Evolutionary conservation across 2,113 vertebrate genomes (phyloP), one percentile per base, ranked within the genome.

Genomic region (Charadrius vociferus): DNA sequence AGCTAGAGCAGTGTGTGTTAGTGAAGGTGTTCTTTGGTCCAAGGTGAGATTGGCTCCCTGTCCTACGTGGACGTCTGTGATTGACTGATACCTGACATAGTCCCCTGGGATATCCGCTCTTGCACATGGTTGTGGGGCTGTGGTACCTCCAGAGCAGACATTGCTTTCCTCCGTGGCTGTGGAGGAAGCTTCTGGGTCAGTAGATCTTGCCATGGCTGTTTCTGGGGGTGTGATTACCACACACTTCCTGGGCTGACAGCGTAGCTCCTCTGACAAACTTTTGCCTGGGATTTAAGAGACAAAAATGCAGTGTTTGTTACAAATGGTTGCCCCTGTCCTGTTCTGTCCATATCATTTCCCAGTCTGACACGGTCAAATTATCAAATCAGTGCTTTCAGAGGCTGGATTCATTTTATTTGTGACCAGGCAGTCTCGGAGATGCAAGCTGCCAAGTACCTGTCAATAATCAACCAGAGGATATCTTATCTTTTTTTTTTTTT

Each of bases 391-490:
- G 66, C 70, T 94, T 89, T 95, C 78, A 91, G 75, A 89, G 81
- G 7, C 85, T 96, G 79, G 52, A 79, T 95, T 97, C 3, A 66
- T 93, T 96, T 97, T 95, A 84, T 75, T 79, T 97, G 92, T 92
- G 90, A 93, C 86, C 34, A 75, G 70, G 93, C 80, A 85, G 82
- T 95, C 58, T 71, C 0, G 0, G 89, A 95, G 92, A 92, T 21
- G 7, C n/a, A 93, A 90, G 82, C 91, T 95, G 95, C 95, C 96
- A 97, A 96, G 56, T 90, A 84, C 43, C 95, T 97, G 95, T 97
- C 96, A 98, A 97, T 97, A 96, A 97, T 97, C 95, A 97, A 97
- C 97, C 74, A 85, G 89, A 74, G 74, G 82, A 75, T 97, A 97
- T 95, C 91, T 97, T 97, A 91, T 96, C 91, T 95, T 68, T 88